phyloP scores from a whole-genome alignment of 2,113 vertebrate genomes.

The Clarias batrachus region DNA sequence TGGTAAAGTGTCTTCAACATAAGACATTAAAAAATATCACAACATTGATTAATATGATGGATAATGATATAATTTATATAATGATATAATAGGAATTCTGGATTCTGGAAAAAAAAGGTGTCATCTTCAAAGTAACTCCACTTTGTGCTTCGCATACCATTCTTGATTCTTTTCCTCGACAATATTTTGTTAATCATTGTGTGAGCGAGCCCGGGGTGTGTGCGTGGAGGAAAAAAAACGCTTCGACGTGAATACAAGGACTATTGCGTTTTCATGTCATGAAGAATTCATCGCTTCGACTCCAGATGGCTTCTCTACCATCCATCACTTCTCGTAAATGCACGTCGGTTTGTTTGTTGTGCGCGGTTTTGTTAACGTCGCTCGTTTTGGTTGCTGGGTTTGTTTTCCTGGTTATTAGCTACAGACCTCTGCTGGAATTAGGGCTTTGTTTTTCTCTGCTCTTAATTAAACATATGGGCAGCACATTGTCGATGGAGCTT shows the following conservation, averaged over 20 bases:
- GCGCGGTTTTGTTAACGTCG: not conserved
- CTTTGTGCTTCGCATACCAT: not conserved
- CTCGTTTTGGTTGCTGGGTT: not conserved
- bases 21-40: not conserved
- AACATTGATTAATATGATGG: too few relatives aligned
- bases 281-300: not conserved
- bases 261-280: not conserved
- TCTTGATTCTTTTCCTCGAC: not conserved
- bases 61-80: too few relatives aligned
- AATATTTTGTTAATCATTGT: not conserved
- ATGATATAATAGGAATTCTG: not conserved
- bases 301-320: constrained; percentile 19
- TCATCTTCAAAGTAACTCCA: not conserved
- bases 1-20: not conserved
- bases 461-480: constrained; percentile 73
- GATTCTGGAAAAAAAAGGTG: not conserved
- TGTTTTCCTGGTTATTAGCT: constrained; percentile 25
- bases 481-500: constrained; percentile 65
- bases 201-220: not conserved
- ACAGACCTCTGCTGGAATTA: constrained; percentile 58
- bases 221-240: not conserved
- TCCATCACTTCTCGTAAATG: constrained; percentile 5
- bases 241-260: not conserved
- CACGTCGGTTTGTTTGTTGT: not conserved
- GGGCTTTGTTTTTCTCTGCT: constrained; percentile 45